Conservation (phyloP, 2,888 invertebrate genomes). For the Pantelozetes paolii region DNA sequence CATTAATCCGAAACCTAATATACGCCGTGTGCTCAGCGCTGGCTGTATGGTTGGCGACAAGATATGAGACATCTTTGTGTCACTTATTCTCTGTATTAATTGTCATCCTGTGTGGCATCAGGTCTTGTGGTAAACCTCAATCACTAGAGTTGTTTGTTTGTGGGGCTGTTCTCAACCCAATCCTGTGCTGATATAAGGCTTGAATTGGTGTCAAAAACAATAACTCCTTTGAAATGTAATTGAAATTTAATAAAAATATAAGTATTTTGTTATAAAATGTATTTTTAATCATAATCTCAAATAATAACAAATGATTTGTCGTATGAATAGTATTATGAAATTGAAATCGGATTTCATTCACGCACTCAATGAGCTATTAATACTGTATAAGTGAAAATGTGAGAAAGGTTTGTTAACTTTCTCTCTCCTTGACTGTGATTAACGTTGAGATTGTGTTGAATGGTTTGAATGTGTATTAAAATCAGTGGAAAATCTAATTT, state of each 20-base stretch:
- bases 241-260: too few species aligned
- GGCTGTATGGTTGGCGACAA: neutral
- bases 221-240: too few species aligned
- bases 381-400: too few species aligned
- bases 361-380: neutral
- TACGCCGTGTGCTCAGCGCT: neutral
- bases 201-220: too few species aligned
- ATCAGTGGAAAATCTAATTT: too few species aligned
- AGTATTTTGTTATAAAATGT: too few species aligned
- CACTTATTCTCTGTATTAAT: neutral
- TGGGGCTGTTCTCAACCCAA: neutral
- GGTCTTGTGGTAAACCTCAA: neutral
- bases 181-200: too few species aligned
- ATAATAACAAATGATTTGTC: neutral
- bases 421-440: too few species aligned
- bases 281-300: neutral
- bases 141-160: neutral
- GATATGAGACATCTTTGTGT: slow-evolving; percentile 20
- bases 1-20: neutral
- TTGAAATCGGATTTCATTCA: neutral
- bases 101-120: slow-evolving; percentile 10
- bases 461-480: too few species aligned
- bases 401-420: too few species aligned
- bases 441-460: too few species aligned
- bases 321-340: neutral